Conservation (phyloP, 2,888 invertebrate genomes). For the Ischnura elegans region DNA sequence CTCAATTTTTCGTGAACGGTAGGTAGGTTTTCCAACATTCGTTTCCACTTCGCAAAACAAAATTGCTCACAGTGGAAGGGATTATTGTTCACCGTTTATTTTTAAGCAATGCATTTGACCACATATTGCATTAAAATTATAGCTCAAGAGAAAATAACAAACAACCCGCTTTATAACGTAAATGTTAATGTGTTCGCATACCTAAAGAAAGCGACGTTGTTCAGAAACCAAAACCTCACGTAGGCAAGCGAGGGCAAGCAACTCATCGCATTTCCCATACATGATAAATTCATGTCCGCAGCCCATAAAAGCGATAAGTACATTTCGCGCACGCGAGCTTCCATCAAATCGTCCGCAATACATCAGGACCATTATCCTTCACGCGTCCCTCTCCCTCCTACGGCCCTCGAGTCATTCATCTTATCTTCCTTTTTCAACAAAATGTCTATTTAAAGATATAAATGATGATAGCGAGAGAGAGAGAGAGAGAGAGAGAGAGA, state of each 20-base stretch:
- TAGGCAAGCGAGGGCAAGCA: neutral
- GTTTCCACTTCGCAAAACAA: no score
- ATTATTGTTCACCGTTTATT: no score
- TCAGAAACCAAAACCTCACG: no score
- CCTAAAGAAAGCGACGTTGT: no score
- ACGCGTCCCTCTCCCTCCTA: neutral
- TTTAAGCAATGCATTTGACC: no score
- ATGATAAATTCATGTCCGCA: neutral
- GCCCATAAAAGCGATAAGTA: neutral
- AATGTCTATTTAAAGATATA: conserved; percentile 31
- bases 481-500: neutral
- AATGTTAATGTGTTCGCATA: no score
- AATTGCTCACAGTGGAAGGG: no score
- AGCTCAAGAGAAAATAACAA: no score
- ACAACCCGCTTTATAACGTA: no score
- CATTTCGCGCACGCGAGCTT: neutral
- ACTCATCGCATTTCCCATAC: neutral
- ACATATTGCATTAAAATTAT: no score
- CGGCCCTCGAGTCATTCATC: neutral
- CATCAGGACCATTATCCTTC: neutral
- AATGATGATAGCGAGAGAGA: conserved; percentile 26
- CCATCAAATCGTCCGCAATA: neutral
- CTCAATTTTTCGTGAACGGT: no score
- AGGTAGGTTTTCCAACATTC: no score
- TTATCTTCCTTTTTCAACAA: conserved; percentile 16